These are phyloP conservation scores for Larimichthys polyactis DNA, from an alignment of 2,113 vertebrate genomes.

Conservation along the genomic window DNA sequence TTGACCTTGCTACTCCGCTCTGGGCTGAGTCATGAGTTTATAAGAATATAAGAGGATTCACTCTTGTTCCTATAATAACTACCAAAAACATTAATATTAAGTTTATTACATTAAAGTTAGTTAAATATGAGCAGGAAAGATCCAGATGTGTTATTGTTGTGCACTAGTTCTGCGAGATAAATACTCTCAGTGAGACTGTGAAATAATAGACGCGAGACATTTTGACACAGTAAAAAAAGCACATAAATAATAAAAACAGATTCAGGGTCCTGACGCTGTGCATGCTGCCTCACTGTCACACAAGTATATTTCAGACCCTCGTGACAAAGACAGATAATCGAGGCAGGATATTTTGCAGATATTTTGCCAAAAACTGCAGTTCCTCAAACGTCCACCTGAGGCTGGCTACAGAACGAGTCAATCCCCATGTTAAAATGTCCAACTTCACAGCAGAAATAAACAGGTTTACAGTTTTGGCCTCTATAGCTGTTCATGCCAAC, in stretches of 20 bases:
- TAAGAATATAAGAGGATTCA: slow-evolving; percentile 7
- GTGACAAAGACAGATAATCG: no score
- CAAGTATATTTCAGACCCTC: background rate
- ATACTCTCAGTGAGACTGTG: background rate
- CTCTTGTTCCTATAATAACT: slow-evolving; percentile 28
- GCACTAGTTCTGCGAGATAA: background rate
- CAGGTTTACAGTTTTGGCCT: no score
- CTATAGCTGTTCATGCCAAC: no score
- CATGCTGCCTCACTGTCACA: background rate
- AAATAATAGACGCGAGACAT: no score
- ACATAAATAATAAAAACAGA: background rate
- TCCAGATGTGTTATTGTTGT: background rate
- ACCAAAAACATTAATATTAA: background rate
- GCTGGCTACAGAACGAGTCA: no score
- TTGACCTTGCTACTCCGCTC: slow-evolving; percentile 44
- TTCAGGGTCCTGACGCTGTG: background rate
- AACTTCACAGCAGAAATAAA: no score
- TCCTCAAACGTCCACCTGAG: no score
- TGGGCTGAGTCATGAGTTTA: slow-evolving; percentile 55
- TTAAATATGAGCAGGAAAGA: background rate
- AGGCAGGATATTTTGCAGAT: no score
- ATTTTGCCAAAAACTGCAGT: no score
- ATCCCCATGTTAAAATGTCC: no score
- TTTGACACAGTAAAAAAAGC: background rate
- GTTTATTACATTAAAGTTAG: background rate